phyloP scores from a whole-genome alignment of 1,140 invertebrate species.

The Meteorus sp. region DNA sequence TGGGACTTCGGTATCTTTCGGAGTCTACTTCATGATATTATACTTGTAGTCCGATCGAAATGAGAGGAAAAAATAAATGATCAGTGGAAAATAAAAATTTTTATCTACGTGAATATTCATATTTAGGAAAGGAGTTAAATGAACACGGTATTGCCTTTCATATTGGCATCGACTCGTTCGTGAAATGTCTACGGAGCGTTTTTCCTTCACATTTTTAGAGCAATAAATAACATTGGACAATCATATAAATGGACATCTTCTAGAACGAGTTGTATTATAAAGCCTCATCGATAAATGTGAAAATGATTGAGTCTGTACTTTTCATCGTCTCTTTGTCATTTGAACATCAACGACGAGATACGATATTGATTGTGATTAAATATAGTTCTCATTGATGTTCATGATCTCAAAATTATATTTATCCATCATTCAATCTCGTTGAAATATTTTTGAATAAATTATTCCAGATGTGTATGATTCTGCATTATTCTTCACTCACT shows the following conservation, averaged over 20 bases:
- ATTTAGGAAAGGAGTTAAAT: constrained; percentile 29
- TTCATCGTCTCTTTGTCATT: too few species aligned
- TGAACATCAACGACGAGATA: too few species aligned
- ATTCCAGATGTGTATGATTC: too few species aligned
- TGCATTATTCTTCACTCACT: too few species aligned
- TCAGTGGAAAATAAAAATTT: constrained; percentile 27
- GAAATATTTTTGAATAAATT: not conserved
- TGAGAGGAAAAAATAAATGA: constrained; percentile 30
- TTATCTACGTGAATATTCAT: too few species aligned
- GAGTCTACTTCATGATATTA: too few species aligned
- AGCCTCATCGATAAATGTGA: too few species aligned
- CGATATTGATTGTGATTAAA: too few species aligned
- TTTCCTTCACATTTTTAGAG: constrained; percentile 50
- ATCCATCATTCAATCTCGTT: not conserved
- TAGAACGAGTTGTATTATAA: constrained; percentile 30
- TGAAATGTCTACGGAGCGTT: constrained; percentile 28
- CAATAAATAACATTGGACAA: constrained; percentile 55
- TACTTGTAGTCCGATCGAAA: constrained; percentile 4
- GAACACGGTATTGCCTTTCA: constrained; percentile 57
- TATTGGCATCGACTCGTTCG: constrained; percentile 39
- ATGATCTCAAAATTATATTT: not conserved
- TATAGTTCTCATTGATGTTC: not conserved
- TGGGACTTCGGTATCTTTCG: too few species aligned
- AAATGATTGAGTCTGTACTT: too few species aligned
- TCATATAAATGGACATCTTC: constrained; percentile 40